A percentile compares a stretch with the other conserved stretches of the same genome.
Evolutionary conservation across 35 echinoderm and acorn worm genomes (phyloP).

Genomic region (Acanthaster planci): DNA sequence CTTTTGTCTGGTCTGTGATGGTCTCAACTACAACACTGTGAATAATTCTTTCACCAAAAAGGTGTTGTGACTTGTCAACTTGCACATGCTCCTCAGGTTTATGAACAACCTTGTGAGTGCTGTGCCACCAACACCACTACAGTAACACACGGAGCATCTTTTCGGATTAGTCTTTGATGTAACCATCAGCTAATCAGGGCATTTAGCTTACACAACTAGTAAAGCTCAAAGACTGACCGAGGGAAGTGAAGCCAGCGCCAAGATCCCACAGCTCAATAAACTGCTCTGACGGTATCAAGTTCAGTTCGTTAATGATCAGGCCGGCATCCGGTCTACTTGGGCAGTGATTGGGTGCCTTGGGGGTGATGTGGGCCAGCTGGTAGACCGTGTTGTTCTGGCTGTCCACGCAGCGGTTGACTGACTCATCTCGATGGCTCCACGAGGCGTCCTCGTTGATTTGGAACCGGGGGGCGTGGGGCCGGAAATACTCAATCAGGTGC

Average conservation of each 20-base stretch:
- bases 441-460: slow-evolving; percentile 32
- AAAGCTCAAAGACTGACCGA: slow-evolving; percentile 79
- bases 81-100: too few relatives aligned
- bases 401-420: slow-evolving; percentile 67
- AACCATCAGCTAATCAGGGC: too few relatives aligned
- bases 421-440: slow-evolving; percentile 50
- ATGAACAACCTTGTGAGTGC: too few relatives aligned
- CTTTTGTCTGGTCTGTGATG: too few relatives aligned
- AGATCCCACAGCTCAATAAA: slow-evolving; percentile 95
- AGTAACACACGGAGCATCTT: too few relatives aligned
- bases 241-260: slow-evolving; percentile 59
- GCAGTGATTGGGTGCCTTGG: slow-evolving; percentile 72
- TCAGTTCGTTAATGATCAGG: slow-evolving; percentile 84
- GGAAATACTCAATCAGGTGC: slow-evolving; percentile 53
- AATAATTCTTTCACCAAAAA: too few relatives aligned
- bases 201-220: too few relatives aligned
- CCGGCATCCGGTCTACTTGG: slow-evolving; percentile 46
- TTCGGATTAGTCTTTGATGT: too few relatives aligned
- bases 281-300: slow-evolving; percentile 55
- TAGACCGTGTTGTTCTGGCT: slow-evolving; percentile 31
- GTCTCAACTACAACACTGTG: too few relatives aligned
- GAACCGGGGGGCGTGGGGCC: neutral
- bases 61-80: too few relatives aligned
- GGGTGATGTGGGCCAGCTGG: slow-evolving; percentile 45
- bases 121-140: too few relatives aligned